A percentile compares a stretch with the other conserved stretches of the same genome.
phyloP scores from a whole-genome alignment of 2,113 vertebrate species.

The Lates calcarifer region DNA sequence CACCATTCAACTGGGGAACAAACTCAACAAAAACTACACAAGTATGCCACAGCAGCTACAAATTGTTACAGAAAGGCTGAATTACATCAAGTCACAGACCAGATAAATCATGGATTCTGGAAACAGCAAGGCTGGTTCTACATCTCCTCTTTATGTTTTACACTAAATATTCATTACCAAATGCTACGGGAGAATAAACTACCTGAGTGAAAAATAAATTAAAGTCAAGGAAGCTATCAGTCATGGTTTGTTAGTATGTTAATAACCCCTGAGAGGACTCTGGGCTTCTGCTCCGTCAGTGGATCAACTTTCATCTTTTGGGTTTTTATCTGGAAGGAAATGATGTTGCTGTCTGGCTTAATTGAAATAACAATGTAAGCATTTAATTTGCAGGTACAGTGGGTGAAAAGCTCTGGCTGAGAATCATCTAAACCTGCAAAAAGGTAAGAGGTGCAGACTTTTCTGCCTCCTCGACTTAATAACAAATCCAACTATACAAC shows the following conservation, averaged over 20 bases:
- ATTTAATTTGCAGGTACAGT: conserved; percentile 27
- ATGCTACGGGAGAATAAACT: background rate
- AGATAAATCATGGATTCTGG: conserved; percentile 12
- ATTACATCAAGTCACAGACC: conserved; percentile 52
- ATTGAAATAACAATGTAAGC: conserved; percentile 2
- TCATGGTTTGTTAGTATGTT: conserved; percentile 50
- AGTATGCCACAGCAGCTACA: conserved; percentile 49
- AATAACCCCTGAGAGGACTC: conserved; percentile 27
- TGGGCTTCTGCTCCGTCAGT: conserved; percentile 2
- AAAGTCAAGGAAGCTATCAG: conserved; percentile 43
- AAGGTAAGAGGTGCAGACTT: conserved; percentile 19
- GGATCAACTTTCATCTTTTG: conserved; percentile 23
- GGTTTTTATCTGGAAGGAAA: conserved; percentile 28
- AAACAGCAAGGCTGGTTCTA: background rate
- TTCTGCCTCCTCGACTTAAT: conserved; percentile 33
- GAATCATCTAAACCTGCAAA: conserved; percentile 6
- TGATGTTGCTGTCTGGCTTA: conserved; percentile 14
- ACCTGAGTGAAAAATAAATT: conserved; percentile 2
- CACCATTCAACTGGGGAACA: conserved; percentile 67
- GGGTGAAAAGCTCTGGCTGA: background rate
- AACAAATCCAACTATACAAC: conserved; percentile 53
- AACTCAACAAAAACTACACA: conserved; percentile 67
- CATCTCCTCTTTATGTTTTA: background rate
- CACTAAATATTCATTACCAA: background rate
- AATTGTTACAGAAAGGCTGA: conserved; percentile 63